Conservation (phyloP, 2,113 vertebrate genomes). For the Tachysurus fulvidraco region DNA sequence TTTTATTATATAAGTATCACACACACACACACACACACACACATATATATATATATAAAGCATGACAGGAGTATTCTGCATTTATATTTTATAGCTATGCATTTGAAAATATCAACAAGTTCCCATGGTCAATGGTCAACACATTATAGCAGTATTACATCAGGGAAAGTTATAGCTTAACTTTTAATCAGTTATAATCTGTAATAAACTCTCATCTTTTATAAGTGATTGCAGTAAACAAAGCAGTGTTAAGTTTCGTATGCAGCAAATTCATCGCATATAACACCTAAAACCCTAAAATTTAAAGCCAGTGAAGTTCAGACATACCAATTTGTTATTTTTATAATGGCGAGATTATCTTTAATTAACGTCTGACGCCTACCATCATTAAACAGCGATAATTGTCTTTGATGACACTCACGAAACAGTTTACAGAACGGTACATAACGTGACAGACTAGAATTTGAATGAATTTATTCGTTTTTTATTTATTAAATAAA, state of each 20-base stretch:
- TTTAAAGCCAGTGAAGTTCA: not conserved
- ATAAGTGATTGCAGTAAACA: not conserved
- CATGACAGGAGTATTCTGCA: not conserved
- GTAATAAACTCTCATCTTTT: too few species aligned
- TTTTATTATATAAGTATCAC: too few species aligned
- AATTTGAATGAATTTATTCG: not conserved
- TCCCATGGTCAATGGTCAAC: not conserved
- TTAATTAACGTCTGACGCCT: constrained; percentile 6
- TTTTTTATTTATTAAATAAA: not conserved
- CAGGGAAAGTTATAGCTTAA: not conserved
- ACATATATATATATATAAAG: not conserved
- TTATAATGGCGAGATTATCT: not conserved
- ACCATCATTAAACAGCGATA: not conserved
- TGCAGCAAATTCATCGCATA: not conserved
- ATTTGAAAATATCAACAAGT: not conserved
- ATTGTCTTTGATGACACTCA: not conserved
- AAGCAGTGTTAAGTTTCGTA: not conserved
- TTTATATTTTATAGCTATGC: not conserved
- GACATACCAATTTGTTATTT: not conserved
- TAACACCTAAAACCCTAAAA: not conserved
- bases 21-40: too few species aligned
- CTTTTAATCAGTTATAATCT: too few species aligned
- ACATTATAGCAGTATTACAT: not conserved
- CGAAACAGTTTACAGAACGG: not conserved
- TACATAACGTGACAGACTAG: not conserved